Conservation (phyloP, 2,797 vertebrate genomes). For the Chelmon rostratus region DNA sequence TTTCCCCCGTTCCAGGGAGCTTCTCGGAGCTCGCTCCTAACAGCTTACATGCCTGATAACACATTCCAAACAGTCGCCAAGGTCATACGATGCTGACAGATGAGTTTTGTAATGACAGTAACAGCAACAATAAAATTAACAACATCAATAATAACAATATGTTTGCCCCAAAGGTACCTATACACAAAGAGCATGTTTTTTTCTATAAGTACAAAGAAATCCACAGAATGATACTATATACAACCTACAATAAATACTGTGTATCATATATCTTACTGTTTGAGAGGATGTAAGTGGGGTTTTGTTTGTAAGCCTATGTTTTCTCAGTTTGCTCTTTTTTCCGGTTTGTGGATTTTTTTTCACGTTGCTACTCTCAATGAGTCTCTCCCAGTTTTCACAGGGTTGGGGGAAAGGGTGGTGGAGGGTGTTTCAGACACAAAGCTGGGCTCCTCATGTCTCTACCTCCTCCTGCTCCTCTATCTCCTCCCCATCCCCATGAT, state of each 20-base stretch:
- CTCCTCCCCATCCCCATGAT: constrained; percentile 85
- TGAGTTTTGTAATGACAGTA: constrained; percentile 80
- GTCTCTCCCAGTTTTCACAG: constrained; percentile 80
- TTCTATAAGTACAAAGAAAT: constrained; percentile 89
- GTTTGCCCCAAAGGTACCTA: constrained; percentile 86
- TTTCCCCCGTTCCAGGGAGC: constrained; percentile 46
- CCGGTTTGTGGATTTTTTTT: constrained; percentile 71
- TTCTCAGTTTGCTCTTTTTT: constrained; percentile 66
- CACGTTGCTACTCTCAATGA: constrained; percentile 72
- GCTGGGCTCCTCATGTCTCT: constrained; percentile 90
- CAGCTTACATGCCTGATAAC: constrained; percentile 69
- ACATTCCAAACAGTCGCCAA: constrained; percentile 68
- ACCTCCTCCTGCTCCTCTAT: constrained; percentile 77
- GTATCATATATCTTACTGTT: constrained; percentile 86
- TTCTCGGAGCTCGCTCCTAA: constrained; percentile 35
- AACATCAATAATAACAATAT: constrained; percentile 84
- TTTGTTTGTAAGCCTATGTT: constrained; percentile 66
- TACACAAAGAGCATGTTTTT: constrained; percentile 86
- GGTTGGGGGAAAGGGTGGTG: constrained; percentile 32
- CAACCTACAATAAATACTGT: constrained; percentile 96
- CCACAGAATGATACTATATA: constrained; percentile 91
- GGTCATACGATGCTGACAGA: constrained; percentile 71
- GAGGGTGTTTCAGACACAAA: constrained; percentile 60
- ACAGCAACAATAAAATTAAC: constrained; percentile 85
- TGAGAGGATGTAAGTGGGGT: constrained; percentile 72